These are phyloP conservation scores for Styela plicata DNA, from an alignment of 23 tunicate species.

Conservation along the genomic window DNA sequence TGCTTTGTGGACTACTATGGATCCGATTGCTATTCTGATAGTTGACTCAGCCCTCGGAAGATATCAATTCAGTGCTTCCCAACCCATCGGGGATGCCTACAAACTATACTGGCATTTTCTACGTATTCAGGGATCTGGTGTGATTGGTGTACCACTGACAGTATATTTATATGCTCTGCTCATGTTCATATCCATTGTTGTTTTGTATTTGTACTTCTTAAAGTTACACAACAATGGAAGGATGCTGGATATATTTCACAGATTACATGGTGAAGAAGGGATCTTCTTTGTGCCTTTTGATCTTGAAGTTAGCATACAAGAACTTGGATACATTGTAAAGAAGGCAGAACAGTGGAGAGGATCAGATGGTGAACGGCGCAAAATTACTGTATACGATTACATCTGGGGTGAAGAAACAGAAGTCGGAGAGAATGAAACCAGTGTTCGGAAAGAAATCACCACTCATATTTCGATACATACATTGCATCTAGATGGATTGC, in stretches of 20 bases:
- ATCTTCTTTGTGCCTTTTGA: constrained; percentile 81
- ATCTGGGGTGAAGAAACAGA: constrained; percentile 89
- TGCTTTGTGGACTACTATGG: constrained; percentile 68
- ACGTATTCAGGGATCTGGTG: constrained; percentile 87
- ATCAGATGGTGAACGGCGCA: constrained; percentile 86
- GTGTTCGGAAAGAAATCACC: constrained; percentile 56
- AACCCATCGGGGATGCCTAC: constrained; percentile 95
- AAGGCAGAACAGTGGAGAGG: constrained; percentile 98
- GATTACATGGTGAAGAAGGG: constrained; percentile 77
- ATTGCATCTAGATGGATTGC: constrained; percentile 89
- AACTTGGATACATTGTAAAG: constrained; percentile 66
- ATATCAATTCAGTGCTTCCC: constrained; percentile 50
- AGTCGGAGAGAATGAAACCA: constrained; percentile 21
- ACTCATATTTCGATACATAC: constrained; percentile 86
- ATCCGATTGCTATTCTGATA: constrained; percentile 76
- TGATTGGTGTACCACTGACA: constrained; percentile 88
- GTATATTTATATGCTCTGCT: constrained; percentile 74
- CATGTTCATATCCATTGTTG: constrained; percentile 64
- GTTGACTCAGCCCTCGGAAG: constrained; percentile 77
- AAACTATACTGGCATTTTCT: constrained; percentile 93
- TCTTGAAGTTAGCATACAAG: constrained; percentile 88
- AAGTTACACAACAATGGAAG: constrained; percentile 96
- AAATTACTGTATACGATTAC: constrained; percentile 85
- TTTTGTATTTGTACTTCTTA: constrained; percentile 86
- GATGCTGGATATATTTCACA: constrained; percentile 81